Conservation (phyloP, 1,140 invertebrate genomes). For the Brachionus sp. region DNA sequence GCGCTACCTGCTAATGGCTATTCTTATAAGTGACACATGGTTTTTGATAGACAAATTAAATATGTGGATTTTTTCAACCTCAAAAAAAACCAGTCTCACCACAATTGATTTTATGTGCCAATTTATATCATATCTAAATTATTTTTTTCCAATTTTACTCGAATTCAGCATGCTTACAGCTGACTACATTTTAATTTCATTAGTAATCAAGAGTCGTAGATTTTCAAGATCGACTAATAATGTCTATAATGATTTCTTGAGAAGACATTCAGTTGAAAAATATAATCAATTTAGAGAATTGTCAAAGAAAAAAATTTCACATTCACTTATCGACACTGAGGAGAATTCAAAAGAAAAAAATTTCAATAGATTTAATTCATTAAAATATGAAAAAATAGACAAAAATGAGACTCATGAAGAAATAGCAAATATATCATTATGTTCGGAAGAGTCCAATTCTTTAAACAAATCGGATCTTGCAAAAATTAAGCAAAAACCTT, state of each 20-base stretch:
- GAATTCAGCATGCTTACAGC: neutral
- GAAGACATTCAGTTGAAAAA: neutral
- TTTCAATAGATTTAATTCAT: neutral
- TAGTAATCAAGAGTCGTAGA: neutral
- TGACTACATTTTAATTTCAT: constrained; percentile 4
- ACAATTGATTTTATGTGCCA: neutral
- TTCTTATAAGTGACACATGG: constrained; percentile 9
- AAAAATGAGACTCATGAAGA: neutral
- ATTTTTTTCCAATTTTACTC: constrained; percentile 4
- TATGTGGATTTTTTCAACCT: constrained; percentile 9
- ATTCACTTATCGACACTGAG: neutral
- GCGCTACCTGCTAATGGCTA: neutral
- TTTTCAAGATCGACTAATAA: neutral
- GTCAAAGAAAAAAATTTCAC: neutral
- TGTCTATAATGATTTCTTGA: constrained; percentile 18
- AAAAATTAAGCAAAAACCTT: neutral
- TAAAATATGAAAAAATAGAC: neutral
- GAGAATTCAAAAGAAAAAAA: neutral
- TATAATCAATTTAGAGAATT: neutral
- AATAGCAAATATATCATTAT: neutral
- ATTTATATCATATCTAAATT: constrained; percentile 15
- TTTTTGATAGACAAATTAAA: constrained; percentile 6
- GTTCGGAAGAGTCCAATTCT: neutral
- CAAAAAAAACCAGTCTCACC: neutral
- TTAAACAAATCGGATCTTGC: neutral